Base-by-base conservation (phyloP, 1,140 invertebrate genomes). In the Neotoxoptera formosana region DNA sequence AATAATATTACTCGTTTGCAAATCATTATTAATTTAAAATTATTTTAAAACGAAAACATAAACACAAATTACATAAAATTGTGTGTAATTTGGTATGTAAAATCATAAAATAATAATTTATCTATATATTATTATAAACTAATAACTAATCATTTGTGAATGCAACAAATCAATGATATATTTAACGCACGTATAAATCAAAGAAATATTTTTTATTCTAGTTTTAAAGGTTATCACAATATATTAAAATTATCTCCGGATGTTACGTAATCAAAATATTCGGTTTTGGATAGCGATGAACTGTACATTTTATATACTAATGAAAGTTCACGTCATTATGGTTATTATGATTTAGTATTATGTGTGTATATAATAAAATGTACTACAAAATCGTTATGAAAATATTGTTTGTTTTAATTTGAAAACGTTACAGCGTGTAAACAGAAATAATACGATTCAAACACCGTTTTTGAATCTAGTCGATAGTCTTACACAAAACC, bases 201-300 rank as follows among this genome's bases (percentile, higher is more conserved):
- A 83, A 36, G 11, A 7, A 36, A 36, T 36, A 36, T 83, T 83
- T 36, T 83, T 36, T 34, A 23, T 83, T n/a, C 34, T 1, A 36
- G 34, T 83, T 36, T 36, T 83, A 36, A 83, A 83, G 76, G 34
- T 36, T 83, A 83, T 83, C 76, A 36, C 34, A 83, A 83, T 36
- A 23, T 83, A 36, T 76, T 36, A 34, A 83, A 83, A 83, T 83
- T 83, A 83, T 83, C 76, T 21, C 76, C 76, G 76, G 76, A 83
- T 36, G n/a, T 83, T 83, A 36, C 34, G 21, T 83, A 83, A 83
- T 83, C 76, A 3, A 83, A 83, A 6, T 76, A 76, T n/a, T 76
- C 4, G 14, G 11, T 81, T 81, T 36, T 81, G 34, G 1, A 36
- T 81, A 81, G 76, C 34, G 76, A 7, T 36, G 36, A 83, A 76